Evolutionary conservation across 2,888 invertebrate species (phyloP), one percentile per base, ranked within the genome.

Genomic region (Polydrusus tereticollis): DNA sequence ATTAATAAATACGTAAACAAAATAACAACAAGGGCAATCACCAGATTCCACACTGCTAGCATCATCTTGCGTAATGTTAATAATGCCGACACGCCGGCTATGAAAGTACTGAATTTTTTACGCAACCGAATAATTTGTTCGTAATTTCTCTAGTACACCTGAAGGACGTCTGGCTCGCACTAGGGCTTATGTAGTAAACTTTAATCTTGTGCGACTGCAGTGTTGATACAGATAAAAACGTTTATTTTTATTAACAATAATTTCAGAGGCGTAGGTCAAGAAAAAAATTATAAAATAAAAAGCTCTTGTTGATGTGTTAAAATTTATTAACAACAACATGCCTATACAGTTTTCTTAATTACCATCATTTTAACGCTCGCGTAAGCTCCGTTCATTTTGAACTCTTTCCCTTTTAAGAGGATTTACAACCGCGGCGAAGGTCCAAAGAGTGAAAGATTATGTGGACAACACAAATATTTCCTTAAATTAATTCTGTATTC

Each of bases 91-190:
- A 2, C 14, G 26, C 26, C 14, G 26, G 26, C n/a, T 14, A n/a
- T n/a, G 50, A 52, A 52, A 26, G 26, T 26, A 52, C 23, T 26
- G 50, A 84, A 86, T 78, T 86, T 75, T 58, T 41, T 41, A 16
- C 41, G 10, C 36, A 10, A 12, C 36, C 36, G 6, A 41, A 2
- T 41, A 41, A 16, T 41, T 14, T 36, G 29, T 36, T 36, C n/a
- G n/a, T 41, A 41, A 16, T 41, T 41, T 41, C 3, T 16, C 5
- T 41, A 41, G 41, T 41, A 6, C 41, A 41, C 41, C 41, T 41
- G 41, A 41, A 41, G 41, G 16, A 41, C 16, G 41, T 1, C 41
- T 16, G 16, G 14, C 7, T 41, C 14, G 14, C 16, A 41, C 5
- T 41, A 16, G n/a, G 7, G 36, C n/a, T 36, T 36, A 36, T 36